These are phyloP conservation scores for Pandemis heparana DNA, from an alignment of 2,888 invertebrate species.

Conservation along the genomic window DNA sequence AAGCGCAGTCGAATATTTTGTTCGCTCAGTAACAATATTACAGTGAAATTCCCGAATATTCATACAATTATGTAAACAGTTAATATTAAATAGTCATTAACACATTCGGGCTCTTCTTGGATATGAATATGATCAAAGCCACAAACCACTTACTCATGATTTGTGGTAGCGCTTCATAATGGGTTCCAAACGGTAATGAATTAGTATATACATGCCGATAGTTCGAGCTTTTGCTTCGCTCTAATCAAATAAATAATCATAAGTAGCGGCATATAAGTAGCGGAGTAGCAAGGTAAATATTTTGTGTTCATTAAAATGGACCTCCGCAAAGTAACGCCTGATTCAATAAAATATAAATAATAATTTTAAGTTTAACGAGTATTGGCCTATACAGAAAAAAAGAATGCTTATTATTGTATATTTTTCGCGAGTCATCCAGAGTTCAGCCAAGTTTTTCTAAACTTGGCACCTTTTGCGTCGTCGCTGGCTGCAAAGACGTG, in stretches of 20 bases:
- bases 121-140: constrained; percentile 22
- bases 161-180: constrained; percentile 34
- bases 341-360: constrained; percentile 28
- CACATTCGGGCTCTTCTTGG: constrained; percentile 7
- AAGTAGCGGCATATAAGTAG: too few species aligned
- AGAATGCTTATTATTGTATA: constrained; percentile 8
- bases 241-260: constrained; percentile 29
- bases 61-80: neutral
- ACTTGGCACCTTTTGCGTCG: neutral
- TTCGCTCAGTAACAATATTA: neutral
- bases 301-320: too few species aligned
- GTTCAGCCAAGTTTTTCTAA: constrained; percentile 4
- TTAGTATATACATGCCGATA: constrained; percentile 9
- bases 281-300: too few species aligned
- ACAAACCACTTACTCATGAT: constrained; percentile 34
- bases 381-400: constrained; percentile 21
- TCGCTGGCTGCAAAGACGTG: neutral
- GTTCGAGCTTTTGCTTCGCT: constrained; percentile 20
- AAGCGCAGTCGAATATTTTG: constrained; percentile 9
- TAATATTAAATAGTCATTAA: constrained; percentile 10
- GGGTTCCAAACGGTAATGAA: constrained; percentile 25
- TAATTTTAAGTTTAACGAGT: constrained; percentile 10
- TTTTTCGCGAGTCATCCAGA: constrained; percentile 3
- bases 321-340: too few species aligned
- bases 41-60: neutral